A percentile compares a stretch with the other conserved stretches of the same genome.
Conservation (phyloP, 1,140 invertebrate genomes). For the Cyphomyrmex costatus region DNA sequence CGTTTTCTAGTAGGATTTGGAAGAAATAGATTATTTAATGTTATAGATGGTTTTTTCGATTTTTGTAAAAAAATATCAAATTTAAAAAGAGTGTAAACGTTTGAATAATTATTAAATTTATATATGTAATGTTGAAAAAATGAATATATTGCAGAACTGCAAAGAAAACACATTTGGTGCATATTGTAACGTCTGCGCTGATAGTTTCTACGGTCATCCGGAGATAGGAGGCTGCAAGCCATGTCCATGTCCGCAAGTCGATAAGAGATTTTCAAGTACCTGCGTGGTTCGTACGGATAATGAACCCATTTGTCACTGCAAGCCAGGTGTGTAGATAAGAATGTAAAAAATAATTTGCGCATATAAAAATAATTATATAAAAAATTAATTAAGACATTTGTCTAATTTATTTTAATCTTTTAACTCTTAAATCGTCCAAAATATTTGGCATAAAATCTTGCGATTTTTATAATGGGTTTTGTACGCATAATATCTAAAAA, state of each 20-base stretch:
- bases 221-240: conserved; percentile 90
- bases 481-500: neutral
- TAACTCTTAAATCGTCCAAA: neutral
- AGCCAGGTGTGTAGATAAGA: conserved; percentile 86
- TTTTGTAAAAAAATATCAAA: neutral
- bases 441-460: neutral
- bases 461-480: too few species aligned
- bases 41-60: neutral
- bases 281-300: conserved; percentile 88
- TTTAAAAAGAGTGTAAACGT: neutral
- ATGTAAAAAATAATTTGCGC: neutral
- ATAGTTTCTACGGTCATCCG: conserved; percentile 94
- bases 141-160: conserved; percentile 91
- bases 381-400: neutral
- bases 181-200: conserved; percentile 92
- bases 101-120: conserved; percentile 27
- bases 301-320: conserved; percentile 90
- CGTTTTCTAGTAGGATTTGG: neutral
- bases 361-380: neutral
- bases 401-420: neutral
- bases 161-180: conserved; percentile 92
- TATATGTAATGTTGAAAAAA: neutral
- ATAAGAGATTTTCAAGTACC: conserved; percentile 91
- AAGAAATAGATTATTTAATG: conserved; percentile 3
- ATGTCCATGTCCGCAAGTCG: conserved; percentile 94